Evolutionary conservation across 2,888 invertebrate species (phyloP), one percentile per base, ranked within the genome.

Genomic region (Chydorus sphaericus): DNA sequence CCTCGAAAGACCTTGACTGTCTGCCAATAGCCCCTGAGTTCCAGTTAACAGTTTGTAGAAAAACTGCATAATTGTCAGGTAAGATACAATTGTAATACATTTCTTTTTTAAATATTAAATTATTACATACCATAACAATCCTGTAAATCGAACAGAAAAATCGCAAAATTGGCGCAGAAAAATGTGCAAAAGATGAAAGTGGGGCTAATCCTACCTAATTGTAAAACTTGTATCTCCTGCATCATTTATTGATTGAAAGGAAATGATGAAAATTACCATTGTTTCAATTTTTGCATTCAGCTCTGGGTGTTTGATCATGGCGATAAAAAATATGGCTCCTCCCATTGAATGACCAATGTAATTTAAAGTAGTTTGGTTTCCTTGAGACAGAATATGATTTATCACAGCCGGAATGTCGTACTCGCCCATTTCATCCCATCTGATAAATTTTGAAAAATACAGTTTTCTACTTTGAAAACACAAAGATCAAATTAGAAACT

Each of bases 291-390:
- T 63, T 14, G 59, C 49, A 54, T 64, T 62, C 54, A 64, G 64
- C 36, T 62, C 62, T 2, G 62, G 61, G n/a, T 54, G 58, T 11
- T 56, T 58, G 1, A 63, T 58, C 16, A 64, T 54, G 23, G 64
- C 55, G 8, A 71, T 69, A 62, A 66, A 70, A 58, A 70, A 70
- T 37, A 68, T 66, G 18, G 70, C 69, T 23, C 73, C 71, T 30
- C 77, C 77, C 66, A 78, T 76, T 2, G 76, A 78, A 64, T 79
- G 78, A 6, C 78, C 78, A 26, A 78, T 66, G 65, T 76, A 78
- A 53, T 69, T 67, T 1, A 79, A 59, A 51, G 68, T 65, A n/a
- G 66, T 55, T n/a, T 66, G 65, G 48, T 79, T 75, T 62, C 83
- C 81, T 6, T 60, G 60, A 1, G 62, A 61, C 31, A 76, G 63